A percentile compares a stretch with the other conserved stretches of the same genome.
Conservation (phyloP, 2,888 invertebrate species). For the Idaea straminata region DNA sequence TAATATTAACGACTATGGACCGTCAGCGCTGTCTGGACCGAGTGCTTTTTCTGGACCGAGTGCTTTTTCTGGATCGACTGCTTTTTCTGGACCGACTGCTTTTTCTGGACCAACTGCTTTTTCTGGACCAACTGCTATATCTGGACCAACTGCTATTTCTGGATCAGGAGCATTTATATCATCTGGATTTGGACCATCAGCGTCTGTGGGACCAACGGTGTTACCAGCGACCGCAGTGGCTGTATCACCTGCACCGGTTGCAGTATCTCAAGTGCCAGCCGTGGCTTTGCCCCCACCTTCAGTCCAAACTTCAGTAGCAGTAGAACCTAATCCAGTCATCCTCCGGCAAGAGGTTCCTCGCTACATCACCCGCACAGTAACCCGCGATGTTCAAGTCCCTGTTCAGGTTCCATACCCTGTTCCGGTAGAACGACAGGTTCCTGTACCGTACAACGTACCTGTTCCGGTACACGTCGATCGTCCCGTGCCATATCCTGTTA, state of each 20-base stretch:
- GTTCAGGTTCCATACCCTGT: conserved; percentile 75
- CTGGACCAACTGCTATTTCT: background rate
- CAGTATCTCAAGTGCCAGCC: conserved; percentile 30
- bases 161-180: background rate
- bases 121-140: background rate
- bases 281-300: conserved; percentile 41
- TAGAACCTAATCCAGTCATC: conserved; percentile 70
- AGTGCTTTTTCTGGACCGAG: background rate
- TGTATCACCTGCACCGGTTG: conserved; percentile 29
- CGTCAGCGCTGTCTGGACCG: background rate
- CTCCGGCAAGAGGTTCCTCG: conserved; percentile 70
- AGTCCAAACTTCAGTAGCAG: conserved; percentile 62
- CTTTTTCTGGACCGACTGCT: background rate
- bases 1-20: background rate
- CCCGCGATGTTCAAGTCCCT: conserved; percentile 66
- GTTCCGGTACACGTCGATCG: conserved; percentile 76
- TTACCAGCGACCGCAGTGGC: conserved; percentile 24
- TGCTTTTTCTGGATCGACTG: background rate
- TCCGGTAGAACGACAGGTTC: conserved; percentile 70
- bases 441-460: conserved; percentile 74
- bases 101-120: background rate
- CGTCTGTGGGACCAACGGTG: background rate
- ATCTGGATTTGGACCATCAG: background rate
- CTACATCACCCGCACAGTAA: conserved; percentile 69
- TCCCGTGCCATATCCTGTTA: conserved; percentile 75